phyloP scores from a whole-genome alignment of 2,888 invertebrate genomes.

The Tetramorium bicarinatum region DNA sequence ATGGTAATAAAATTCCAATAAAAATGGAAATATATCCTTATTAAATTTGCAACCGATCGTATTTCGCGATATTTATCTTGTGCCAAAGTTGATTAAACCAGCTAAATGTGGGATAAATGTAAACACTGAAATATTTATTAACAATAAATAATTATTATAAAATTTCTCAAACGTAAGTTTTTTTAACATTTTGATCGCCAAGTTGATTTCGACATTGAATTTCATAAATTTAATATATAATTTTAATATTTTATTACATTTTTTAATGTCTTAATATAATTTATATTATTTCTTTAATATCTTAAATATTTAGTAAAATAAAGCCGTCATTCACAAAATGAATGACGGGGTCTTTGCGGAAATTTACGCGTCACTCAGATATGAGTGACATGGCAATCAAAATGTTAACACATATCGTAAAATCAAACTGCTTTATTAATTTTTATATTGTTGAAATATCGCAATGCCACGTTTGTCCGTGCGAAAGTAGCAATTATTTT shows the following conservation, averaged over 20 bases:
- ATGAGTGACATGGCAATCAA: too few species aligned
- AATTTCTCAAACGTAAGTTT: neutral
- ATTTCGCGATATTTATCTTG: neutral
- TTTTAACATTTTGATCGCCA: neutral
- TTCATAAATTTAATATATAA: too few species aligned
- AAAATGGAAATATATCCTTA: too few species aligned
- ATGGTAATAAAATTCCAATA: neutral
- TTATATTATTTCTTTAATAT: too few species aligned
- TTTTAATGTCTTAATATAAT: too few species aligned
- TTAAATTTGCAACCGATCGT: neutral
- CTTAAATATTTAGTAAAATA: too few species aligned
- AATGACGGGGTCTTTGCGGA: too few species aligned
- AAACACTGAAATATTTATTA: neutral
- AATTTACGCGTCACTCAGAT: too few species aligned
- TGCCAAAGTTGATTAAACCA: neutral
- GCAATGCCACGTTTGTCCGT: neutral
- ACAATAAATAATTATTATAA: neutral
- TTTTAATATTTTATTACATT: too few species aligned
- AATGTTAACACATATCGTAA: neutral
- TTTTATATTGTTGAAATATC: neutral
- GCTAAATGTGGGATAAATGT: neutral
- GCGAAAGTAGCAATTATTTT: neutral
- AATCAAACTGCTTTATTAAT: neutral
- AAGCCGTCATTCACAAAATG: too few species aligned
- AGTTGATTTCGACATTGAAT: too few species aligned